Base-by-base conservation (phyloP, 2,888 invertebrate species). In the Temnothorax unifasciatus region DNA sequence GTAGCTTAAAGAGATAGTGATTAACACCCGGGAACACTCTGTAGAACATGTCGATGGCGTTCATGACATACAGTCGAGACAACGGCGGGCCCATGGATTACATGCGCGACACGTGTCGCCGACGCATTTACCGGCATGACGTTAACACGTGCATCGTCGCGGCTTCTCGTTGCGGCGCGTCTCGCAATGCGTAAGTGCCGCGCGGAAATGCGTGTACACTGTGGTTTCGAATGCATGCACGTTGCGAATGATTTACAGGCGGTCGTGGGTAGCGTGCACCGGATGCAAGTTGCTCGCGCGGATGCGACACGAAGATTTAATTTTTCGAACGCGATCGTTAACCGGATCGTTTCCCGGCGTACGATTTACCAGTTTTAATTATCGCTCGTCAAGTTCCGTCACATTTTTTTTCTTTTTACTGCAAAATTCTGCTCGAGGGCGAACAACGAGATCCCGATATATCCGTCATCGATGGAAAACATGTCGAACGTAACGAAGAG, bases 171-270 rank as follows among this genome's bases (percentile, higher is more conserved):
- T 57, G 66, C 50, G 59, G 66, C 44, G 66, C 76, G 76, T 83
- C 57, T 76, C 76, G 73, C 61, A 47, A 18, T 15, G 89, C 87
- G 86, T 89, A 89, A 89, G 87, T 87, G 89, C 89, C 64, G 41
- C 77, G 76, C 82, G 15, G 88, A 90, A 89, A 85, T 79, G 84
- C 89, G 81, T 76, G 89, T 86, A 85, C 86, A 86, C 87, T 50
- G 88, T 82, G 86, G 90, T 88, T 90, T 85, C 83, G 83, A 41
- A 84, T 79, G 64, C 86, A 84, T 79, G 64, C 86, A 81, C 86
- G 85, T 88, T 83, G 90, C 86, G 84, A 84, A 89, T 90, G 90
- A 90, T 90, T 90, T 90, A 90, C 90, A 86, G 81, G 90, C 88
- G 89, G 88, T 89, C 85, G 84, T 75, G 75, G 18, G 11, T 47